Base-by-base conservation (phyloP, 2,888 invertebrate species). In the Calephelis perditalis region DNA sequence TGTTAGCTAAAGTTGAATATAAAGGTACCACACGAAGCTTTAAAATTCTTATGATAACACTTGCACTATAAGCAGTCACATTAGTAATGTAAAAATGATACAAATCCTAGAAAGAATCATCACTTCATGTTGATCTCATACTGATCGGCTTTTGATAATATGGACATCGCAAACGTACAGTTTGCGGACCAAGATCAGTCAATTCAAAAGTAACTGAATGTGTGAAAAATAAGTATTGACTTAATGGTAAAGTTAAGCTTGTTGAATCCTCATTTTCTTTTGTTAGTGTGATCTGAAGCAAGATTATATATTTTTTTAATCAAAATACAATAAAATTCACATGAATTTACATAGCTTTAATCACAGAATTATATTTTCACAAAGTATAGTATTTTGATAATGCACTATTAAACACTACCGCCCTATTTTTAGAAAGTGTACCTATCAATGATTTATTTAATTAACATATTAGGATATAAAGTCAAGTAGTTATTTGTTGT, bases 1-100 rank as follows among this genome's bases (percentile, higher is more conserved):
- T 83, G 75, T 82, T 86, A 87, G 86, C 77, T 87, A 88, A 88
- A 83, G 73, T 80, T 77, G 85, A 85, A 74, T 84, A 86, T 81
- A 79, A 84, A 79, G 73, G 82, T 90, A 89, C 88, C 90, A 90
- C 90, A 86, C 82, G 82, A 89, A 90, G 90, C 90, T 90, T 90
- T 90, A 90, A 90, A 89, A 85, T 86, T 89, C 90, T 90, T 90
- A 90, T 90, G 90, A 90, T 82, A 84, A 86, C 88, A 86, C 86
- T 86, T 82, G 88, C 90, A 90, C 90, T 82, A 73, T 87, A 84
- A 82, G 84, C 87, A 83, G 82, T 81, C 76, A 77, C 79, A 74
- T 84, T 84, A 81, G 80, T 81, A 74, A 81, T 73, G 64, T 69
- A 71, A 80, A 76, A 79, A 73, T 35, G 15, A 52, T 52, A 52